Evolutionary conservation across 2,113 vertebrate genomes (phyloP).

Genomic region (Scophthalmus maximus): DNA sequence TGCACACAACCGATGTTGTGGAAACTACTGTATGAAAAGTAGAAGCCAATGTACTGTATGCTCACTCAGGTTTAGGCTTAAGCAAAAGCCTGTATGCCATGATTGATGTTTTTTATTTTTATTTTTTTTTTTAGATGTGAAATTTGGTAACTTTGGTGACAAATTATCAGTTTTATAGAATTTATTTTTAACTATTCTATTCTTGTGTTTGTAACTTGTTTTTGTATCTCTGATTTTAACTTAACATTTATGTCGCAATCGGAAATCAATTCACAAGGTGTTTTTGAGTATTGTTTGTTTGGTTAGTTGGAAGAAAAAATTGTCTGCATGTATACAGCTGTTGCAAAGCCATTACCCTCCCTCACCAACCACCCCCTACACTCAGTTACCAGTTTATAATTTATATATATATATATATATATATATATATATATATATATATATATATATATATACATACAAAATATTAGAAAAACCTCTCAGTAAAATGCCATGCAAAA

Average conservation of each 20-base stretch:
- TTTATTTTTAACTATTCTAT: constrained; percentile 23
- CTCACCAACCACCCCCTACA: background rate
- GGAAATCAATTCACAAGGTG: background rate
- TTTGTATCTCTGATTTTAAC: constrained; percentile 12
- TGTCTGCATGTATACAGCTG: constrained; percentile 22
- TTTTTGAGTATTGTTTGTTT: constrained; percentile 17
- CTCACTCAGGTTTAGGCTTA: constrained; percentile 69
- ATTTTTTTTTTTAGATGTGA: background rate
- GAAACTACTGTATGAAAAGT: constrained; percentile 26
- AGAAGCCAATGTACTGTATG: constrained; percentile 51
- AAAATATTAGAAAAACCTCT: background rate
- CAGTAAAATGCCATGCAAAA: background rate
- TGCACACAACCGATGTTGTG: constrained; percentile 9
- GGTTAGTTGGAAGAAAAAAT: constrained; percentile 3
- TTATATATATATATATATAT: too few species aligned
- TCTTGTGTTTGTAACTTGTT: constrained; percentile 6
- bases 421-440: too few species aligned
- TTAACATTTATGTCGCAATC: constrained; percentile 7
- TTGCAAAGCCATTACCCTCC: constrained; percentile 23
- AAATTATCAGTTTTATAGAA: background rate
- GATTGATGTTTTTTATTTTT: constrained; percentile 14
- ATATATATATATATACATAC: too few species aligned
- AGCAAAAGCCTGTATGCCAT: constrained; percentile 44
- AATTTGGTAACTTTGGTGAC: constrained; percentile 14
- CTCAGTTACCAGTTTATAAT: constrained; percentile 25